Evolutionary conservation across 2,113 vertebrate genomes (phyloP).

Genomic region (Acrocephalus arundinaceus): DNA sequence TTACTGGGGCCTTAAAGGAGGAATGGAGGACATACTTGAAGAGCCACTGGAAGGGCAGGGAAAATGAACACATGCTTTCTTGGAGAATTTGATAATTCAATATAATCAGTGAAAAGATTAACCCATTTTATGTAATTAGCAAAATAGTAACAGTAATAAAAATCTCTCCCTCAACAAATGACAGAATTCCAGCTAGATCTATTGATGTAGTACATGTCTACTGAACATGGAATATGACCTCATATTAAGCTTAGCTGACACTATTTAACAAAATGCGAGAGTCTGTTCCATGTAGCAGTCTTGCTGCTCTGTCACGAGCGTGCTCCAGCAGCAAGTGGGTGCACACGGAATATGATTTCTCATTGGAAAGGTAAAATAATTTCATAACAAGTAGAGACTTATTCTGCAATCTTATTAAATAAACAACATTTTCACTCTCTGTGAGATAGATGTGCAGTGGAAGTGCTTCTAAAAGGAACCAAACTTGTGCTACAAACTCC

Average conservation of each 20-base stretch:
- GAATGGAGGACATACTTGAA: neutral
- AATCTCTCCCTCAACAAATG: neutral
- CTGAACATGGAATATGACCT: neutral
- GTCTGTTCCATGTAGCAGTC: neutral
- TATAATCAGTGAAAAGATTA: neutral
- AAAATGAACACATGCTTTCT: neutral
- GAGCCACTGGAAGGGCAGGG: neutral
- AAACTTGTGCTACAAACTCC: neutral
- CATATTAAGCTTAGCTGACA: neutral
- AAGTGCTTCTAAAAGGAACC: neutral
- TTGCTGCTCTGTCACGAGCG: fast-evolving
- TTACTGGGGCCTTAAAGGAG: neutral
- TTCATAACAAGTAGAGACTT: neutral
- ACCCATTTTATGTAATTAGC: neutral
- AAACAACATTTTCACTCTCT: neutral
- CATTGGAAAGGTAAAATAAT: neutral
- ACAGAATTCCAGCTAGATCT: neutral
- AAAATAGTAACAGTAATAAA: neutral
- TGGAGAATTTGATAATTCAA: neutral
- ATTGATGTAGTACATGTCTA: neutral
- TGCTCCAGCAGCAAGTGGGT: neutral
- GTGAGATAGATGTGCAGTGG: neutral
- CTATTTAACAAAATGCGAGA: neutral
- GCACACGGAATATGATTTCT: neutral
- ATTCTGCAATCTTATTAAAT: neutral